These are phyloP conservation scores for Bimastos eiseni DNA, from an alignment of 2,888 invertebrate species.

Conservation along the genomic window DNA sequence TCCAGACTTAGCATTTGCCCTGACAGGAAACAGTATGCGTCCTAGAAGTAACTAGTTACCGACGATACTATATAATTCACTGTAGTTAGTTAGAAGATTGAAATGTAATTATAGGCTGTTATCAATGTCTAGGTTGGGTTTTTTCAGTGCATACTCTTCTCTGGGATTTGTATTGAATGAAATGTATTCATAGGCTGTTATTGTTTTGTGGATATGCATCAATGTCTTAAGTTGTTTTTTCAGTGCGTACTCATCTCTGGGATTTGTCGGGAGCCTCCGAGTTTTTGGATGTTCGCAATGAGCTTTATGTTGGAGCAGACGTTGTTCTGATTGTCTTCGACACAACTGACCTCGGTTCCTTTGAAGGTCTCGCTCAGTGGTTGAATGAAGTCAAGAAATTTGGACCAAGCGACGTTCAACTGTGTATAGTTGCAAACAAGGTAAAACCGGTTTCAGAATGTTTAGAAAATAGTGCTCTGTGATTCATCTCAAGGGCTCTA, in stretches of 20 bases:
- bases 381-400: background rate
- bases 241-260: slow-evolving; percentile 5
- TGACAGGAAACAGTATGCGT: too few species aligned
- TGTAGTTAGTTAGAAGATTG: background rate
- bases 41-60: too few species aligned
- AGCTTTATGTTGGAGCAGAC: background rate
- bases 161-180: too few species aligned
- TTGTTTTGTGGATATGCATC: background rate
- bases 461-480: background rate
- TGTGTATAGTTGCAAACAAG: slow-evolving; percentile 13
- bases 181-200: background rate
- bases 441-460: background rate
- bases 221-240: background rate
- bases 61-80: too few species aligned
- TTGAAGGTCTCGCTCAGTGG: background rate
- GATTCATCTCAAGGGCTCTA: background rate
- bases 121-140: too few species aligned
- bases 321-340: background rate
- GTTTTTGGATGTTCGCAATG: background rate
- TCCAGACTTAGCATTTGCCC: too few species aligned
- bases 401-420: background rate
- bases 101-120: background rate
- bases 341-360: background rate
- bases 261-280: background rate
- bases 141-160: too few species aligned